Percentiles rank a stretch among this genome's conserved stretches.
Conservation (phyloP, 2,797 vertebrate genomes). For the Ibycter americanus region DNA sequence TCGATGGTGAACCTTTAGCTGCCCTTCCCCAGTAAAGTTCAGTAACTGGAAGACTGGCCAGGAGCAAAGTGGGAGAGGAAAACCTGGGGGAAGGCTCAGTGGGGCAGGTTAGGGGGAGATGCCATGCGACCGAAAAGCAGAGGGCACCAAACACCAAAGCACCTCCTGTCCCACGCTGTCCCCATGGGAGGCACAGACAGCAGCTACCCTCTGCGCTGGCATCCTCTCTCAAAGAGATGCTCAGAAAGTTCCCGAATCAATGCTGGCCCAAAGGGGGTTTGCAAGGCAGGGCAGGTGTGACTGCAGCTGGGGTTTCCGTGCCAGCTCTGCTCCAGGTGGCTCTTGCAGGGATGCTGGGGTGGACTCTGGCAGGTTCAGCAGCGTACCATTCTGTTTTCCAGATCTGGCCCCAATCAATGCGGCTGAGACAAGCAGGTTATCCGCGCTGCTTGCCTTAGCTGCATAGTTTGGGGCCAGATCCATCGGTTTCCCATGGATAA, state of each 20-base stretch:
- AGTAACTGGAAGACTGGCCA: neutral
- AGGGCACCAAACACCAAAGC: neutral
- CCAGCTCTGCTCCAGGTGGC: accelerated
- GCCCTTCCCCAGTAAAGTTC: neutral
- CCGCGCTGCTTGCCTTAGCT: accelerated
- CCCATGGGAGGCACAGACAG: neutral
- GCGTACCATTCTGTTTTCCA: accelerated
- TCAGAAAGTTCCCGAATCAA: accelerated
- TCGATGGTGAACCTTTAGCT: neutral
- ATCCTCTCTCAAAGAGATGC: accelerated
- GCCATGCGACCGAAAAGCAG: neutral
- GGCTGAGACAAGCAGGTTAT: accelerated
- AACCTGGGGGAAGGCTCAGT: neutral
- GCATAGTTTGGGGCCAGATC: accelerated
- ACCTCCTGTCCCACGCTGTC: neutral
- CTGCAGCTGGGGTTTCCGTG: accelerated
- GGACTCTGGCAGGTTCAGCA: neutral
- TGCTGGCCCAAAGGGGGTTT: neutral
- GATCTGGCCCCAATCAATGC: accelerated
- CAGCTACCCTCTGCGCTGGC: neutral
- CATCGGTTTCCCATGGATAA: neutral
- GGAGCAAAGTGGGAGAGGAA: neutral
- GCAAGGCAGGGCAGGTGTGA: neutral
- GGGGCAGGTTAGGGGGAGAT: neutral
- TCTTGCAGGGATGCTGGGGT: neutral